Conservation (phyloP, 2,888 invertebrate species). For the Kuschelorhynchus macadamiae region DNA sequence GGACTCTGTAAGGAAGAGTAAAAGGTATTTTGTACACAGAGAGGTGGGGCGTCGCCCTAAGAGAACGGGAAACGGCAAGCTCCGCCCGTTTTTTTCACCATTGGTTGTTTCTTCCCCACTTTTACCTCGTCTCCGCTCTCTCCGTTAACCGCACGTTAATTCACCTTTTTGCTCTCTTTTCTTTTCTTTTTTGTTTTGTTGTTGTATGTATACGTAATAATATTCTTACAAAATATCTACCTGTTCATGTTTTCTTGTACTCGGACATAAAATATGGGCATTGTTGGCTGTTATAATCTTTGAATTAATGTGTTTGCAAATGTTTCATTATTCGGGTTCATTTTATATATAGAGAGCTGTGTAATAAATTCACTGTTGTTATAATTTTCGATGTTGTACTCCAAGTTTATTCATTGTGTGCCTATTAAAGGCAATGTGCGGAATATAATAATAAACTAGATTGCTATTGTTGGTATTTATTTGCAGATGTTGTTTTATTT, state of each 20-base stretch:
- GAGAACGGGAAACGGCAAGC: slow-evolving; percentile 55
- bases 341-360: slow-evolving; percentile 37
- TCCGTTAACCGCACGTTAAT: slow-evolving; percentile 56
- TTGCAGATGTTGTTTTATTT: slow-evolving; percentile 14
- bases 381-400: slow-evolving; percentile 27
- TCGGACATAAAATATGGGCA: slow-evolving; percentile 46
- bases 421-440: slow-evolving; percentile 13
- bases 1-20: slow-evolving; percentile 54
- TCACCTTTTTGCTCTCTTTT: slow-evolving; percentile 54
- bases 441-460: slow-evolving; percentile 10
- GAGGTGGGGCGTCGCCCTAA: slow-evolving; percentile 58
- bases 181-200: slow-evolving; percentile 52
- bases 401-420: slow-evolving; percentile 18
- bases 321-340: slow-evolving; percentile 47
- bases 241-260: slow-evolving; percentile 58
- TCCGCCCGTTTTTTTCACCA: slow-evolving; percentile 64
- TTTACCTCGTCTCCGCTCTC: slow-evolving; percentile 52
- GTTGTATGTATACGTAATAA: slow-evolving; percentile 54
- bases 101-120: slow-evolving; percentile 62
- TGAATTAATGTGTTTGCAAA: slow-evolving; percentile 48
- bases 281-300: slow-evolving; percentile 46
- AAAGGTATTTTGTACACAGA: slow-evolving; percentile 56
- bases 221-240: slow-evolving; percentile 59
- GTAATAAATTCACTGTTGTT: slow-evolving; percentile 39
- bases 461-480: slow-evolving; percentile 10